phyloP scores from a whole-genome alignment of 1,140 invertebrate species.

The Onthophagus taurus region DNA sequence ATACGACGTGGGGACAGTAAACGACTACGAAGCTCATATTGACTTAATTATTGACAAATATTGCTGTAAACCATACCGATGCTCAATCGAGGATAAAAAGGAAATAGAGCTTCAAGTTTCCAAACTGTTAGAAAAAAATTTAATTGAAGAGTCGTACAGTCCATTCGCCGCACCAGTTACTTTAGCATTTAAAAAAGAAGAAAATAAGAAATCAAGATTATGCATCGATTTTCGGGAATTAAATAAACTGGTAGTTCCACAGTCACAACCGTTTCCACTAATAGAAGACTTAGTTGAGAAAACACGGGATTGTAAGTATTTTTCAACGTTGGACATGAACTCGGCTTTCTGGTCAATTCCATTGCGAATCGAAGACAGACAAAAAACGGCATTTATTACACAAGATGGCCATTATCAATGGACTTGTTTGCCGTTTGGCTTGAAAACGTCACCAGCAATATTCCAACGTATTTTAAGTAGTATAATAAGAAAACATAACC shows the following conservation, averaged over 20 bases:
- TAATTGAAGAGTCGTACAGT: slow-evolving; percentile 33
- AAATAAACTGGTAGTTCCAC: slow-evolving; percentile 32
- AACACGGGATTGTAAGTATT: slow-evolving; percentile 31
- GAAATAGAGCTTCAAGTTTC: slow-evolving; percentile 24
- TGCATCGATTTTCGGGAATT: slow-evolving; percentile 29
- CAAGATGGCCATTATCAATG: slow-evolving; percentile 6
- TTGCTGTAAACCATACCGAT: slow-evolving; percentile 19
- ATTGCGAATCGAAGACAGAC: slow-evolving; percentile 5
- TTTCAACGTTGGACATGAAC: slow-evolving; percentile 32
- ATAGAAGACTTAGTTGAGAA: slow-evolving; percentile 30
- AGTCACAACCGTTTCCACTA: slow-evolving; percentile 25
- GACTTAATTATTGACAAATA: slow-evolving; percentile 34
- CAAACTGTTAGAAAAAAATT: slow-evolving; percentile 27
- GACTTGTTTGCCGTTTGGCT: slow-evolving; percentile 17
- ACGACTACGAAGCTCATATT: slow-evolving; percentile 27
- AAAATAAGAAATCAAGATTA: slow-evolving; percentile 18
- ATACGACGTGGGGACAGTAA: slow-evolving; percentile 27
- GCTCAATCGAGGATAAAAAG: slow-evolving; percentile 1
- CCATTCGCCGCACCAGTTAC: slow-evolving; percentile 35
- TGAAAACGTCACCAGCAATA: slow-evolving; percentile 32
- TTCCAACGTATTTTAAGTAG: slow-evolving; percentile 33
- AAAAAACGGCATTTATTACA: slow-evolving; percentile 4
- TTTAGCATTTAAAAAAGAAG: slow-evolving; percentile 32
- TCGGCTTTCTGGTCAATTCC: too few species aligned
- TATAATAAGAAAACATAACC: slow-evolving; percentile 29